Base-by-base conservation (phyloP, 2,113 vertebrate species). In the Mesembrinibis cayennensis region DNA sequence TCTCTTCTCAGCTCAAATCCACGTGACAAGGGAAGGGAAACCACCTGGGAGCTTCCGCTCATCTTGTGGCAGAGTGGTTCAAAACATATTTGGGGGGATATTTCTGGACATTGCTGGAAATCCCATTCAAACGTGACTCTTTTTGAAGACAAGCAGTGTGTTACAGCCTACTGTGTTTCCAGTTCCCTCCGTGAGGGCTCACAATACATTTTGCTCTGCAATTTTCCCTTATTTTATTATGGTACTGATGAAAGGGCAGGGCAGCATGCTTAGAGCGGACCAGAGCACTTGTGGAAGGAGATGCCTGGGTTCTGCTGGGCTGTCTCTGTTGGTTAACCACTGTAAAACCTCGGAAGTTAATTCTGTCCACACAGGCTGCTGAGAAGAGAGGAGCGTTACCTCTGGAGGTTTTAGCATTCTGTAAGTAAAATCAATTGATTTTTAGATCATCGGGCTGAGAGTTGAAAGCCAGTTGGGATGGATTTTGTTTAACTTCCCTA, bases 401-500 rank as follows among this genome's bases (percentile, higher is more conserved):
- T 83, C 67, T 22, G 26, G 58, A 73, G 42, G 16, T n/a, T 90
- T 94, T 55, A 74, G 29, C 42, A 73, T 67, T 83, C 50, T 67
- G n/a, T 53, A 77, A 87, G 86, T 74, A 84, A 89, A 81, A 81
- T 10, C 58, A 14, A 62, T 77, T 83, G 20, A 52, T 92, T 96
- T 93, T 95, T 87, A 84, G 36, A 71, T 89, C 59, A 76, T 36
- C 34, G 38, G 30, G 12, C 52, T 78, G 56, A 78, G 38, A 74
- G 26, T 30, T 52, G 72, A 86, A 93, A 89, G 52, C 59, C 67
- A 69, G 53, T 50, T 74, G 86, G 65, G 86, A 91, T 52, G 72
- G 59, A 78, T 95, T 93, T 89, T 96, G 36, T 93, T 93, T 87
- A 83, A 93, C 67, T 92, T 93, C 30, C 25, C 13, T 81, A 32